A percentile compares a stretch with the other conserved stretches of the same genome.
These are phyloP conservation scores for Neotragus pygmaeus DNA, from an alignment of 2,113 vertebrate genomes.

Conservation along the genomic window DNA sequence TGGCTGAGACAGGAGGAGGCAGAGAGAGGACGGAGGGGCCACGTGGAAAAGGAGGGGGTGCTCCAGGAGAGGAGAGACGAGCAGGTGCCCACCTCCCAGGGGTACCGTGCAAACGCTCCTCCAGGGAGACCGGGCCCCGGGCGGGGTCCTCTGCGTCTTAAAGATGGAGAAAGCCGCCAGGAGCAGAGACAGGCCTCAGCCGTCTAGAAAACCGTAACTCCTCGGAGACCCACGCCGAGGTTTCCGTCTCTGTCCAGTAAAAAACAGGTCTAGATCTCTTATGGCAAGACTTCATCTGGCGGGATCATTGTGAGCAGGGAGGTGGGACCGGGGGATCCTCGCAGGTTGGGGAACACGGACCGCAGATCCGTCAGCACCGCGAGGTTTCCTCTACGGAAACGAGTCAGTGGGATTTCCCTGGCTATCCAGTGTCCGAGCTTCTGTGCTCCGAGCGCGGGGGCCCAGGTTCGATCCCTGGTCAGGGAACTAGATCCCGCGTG, in stretches of 20 bases:
- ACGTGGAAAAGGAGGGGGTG: not conserved
- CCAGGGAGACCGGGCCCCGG: fast-evolving
- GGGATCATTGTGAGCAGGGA: fast-evolving
- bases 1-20: too few relatives aligned
- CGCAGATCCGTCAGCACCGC: not conserved
- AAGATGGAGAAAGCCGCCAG: not conserved
- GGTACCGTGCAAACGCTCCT: not conserved
- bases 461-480: not conserved
- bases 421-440: not conserved
- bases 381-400: not conserved
- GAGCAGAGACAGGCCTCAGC: not conserved
- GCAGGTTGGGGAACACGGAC: fast-evolving
- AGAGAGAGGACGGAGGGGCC: not conserved
- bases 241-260: not conserved
- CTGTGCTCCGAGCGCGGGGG: not conserved
- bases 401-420: not conserved
- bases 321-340: not conserved
- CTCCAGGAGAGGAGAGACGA: too few relatives aligned
- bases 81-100: not conserved
- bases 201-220: not conserved
- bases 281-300: not conserved
- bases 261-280: not conserved
- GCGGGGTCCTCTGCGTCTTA: not conserved
- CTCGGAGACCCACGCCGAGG: not conserved
- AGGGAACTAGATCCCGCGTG: not conserved